phyloP scores from a whole-genome alignment of 2,888 invertebrate genomes.

The Busseola fusca region DNA sequence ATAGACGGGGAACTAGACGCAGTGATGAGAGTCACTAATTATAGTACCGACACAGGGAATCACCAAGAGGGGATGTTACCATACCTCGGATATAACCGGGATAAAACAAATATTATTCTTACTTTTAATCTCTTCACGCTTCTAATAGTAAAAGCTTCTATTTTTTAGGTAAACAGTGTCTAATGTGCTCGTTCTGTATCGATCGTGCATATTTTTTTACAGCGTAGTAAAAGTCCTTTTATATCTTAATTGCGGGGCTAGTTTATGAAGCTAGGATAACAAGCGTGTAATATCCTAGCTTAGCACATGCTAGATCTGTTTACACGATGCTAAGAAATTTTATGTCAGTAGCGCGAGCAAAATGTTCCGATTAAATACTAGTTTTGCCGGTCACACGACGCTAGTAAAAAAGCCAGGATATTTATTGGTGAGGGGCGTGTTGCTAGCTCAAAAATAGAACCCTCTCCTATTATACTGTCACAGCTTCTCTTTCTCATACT shows the following conservation, averaged over 20 bases:
- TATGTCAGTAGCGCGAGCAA: neutral
- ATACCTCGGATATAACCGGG: conserved; percentile 20
- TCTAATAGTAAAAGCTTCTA: conserved; percentile 16
- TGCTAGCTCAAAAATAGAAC: neutral
- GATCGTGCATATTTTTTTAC: conserved; percentile 16
- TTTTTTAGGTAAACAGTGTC: conserved; percentile 24
- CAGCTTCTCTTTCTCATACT: neutral
- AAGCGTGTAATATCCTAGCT: neutral
- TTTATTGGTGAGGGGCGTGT: neutral
- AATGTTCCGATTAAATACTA: neutral
- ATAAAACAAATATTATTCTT: conserved; percentile 57
- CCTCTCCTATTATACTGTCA: neutral
- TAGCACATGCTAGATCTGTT: neutral
- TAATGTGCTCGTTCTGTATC: conserved; percentile 21
- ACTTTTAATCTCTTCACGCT: conserved; percentile 44
- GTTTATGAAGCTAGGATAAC: neutral
- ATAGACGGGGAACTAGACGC: conserved; percentile 78
- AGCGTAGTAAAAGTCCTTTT: conserved; percentile 20
- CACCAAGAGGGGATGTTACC: conserved; percentile 58
- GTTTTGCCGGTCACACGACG: neutral
- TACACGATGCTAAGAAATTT: neutral
- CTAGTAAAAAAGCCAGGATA: neutral
- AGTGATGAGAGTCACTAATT: conserved; percentile 67
- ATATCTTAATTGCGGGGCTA: conserved; percentile 16
- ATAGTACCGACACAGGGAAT: conserved; percentile 71